Percentiles rank a stretch among this genome's conserved stretches.
Conservation (phyloP, 2,113 vertebrate species). For the Hassar affinis region DNA sequence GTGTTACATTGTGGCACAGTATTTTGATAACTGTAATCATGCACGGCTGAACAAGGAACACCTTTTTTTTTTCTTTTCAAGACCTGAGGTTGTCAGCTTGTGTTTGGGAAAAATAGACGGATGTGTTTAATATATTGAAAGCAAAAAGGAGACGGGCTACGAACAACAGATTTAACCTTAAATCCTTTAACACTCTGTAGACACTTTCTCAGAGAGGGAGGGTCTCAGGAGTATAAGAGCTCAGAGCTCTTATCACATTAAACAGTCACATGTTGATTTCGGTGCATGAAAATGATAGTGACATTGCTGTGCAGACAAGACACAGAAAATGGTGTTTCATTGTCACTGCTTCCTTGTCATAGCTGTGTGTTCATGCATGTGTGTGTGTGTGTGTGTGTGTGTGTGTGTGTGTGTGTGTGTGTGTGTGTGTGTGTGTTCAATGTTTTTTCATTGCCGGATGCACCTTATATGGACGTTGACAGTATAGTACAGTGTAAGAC, state of each 20-base stretch:
- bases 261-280: slow-evolving; percentile 53
- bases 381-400: slow-evolving; percentile 10
- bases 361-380: neutral
- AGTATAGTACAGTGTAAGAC: neutral
- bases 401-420: no score
- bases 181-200: slow-evolving; percentile 50
- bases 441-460: neutral
- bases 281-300: slow-evolving; percentile 41
- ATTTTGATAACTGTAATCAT: slow-evolving; percentile 46
- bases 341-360: slow-evolving; percentile 10
- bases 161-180: slow-evolving; percentile 49
- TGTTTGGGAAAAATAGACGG: slow-evolving; percentile 46
- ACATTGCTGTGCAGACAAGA: slow-evolving; percentile 44
- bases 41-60: slow-evolving; percentile 47
- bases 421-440: neutral
- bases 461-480: neutral
- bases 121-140: slow-evolving; percentile 49
- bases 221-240: slow-evolving; percentile 46
- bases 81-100: slow-evolving; percentile 41
- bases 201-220: slow-evolving; percentile 40
- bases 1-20: slow-evolving; percentile 44
- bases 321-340: slow-evolving; percentile 35
- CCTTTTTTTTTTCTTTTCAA: slow-evolving; percentile 36
- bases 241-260: slow-evolving; percentile 56
- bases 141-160: slow-evolving; percentile 25